Evolutionary conservation across 2,113 vertebrate species (phyloP), one percentile per base, ranked within the genome.

Genomic region (Kryptolebias marmoratus): DNA sequence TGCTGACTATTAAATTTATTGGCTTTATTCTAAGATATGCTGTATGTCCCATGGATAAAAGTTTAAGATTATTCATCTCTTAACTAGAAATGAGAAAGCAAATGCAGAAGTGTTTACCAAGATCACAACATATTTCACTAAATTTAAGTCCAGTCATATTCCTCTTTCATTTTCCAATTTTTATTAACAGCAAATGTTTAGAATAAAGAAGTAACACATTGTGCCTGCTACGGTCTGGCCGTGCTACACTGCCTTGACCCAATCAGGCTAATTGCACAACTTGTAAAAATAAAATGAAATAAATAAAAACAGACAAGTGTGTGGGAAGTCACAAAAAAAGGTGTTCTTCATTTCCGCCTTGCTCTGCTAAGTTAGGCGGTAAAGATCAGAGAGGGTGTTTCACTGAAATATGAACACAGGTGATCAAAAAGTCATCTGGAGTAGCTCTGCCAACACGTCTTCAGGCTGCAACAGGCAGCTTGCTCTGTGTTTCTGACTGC

Each of bases 381-480:
- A 74, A 77, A 90, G 83, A 89, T 89, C 90, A 89, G 85, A 91
- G 83, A 80, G 30, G 70, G 80, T 73, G 85, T 86, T 87, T 69
- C 81, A 75, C 49, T 83, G 84, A 90, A 87, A 88, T 84, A 84
- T 90, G 80, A 85, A 74, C 81, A 64, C 81, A 86, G 73, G 83
- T 89, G 84, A 89, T 87, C 79, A 64, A 82, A 81, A 73, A 65
- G 81, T 66, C 75, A 80, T 88, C 87, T 90, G 89, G 87, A 82
- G 67, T 74, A 71, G 63, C 87, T 91, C 90, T 56, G 61, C 67
- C 27, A 60, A 85, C 90, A 91, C 90, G 90, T 78, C 64, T 27
- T 69, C 82, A 77, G 82, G 66, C 82, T 84, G 87, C 76, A 45
- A 27, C 39, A 61, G 39, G 75, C 79, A 75, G 80, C 68, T 81